Evolutionary conservation across 2,888 invertebrate species (phyloP).

Genomic region (Timema podura): DNA sequence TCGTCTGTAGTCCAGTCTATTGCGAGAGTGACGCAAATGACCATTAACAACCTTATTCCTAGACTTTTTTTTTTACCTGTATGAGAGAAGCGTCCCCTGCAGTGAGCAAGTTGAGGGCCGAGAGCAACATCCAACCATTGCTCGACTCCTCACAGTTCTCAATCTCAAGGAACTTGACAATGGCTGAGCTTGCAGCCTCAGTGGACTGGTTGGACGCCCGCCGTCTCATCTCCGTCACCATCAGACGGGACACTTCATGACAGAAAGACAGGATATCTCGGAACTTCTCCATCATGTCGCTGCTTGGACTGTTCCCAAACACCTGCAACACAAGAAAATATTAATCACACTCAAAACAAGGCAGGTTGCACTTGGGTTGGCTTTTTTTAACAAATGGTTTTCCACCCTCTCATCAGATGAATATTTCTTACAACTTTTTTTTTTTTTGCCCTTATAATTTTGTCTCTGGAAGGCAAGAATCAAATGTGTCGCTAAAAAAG

Average conservation of each 20-base stretch:
- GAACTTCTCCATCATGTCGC: conserved; percentile 96
- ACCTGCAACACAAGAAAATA: conserved; percentile 55
- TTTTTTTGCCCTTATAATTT: too few species aligned
- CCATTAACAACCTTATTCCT: too few species aligned
- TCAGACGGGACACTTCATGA: conserved; percentile 88
- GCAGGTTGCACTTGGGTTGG: too few species aligned
- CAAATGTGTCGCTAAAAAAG: too few species aligned
- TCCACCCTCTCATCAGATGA: background rate
- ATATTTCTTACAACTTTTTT: background rate
- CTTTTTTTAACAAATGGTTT: conserved; percentile 3
- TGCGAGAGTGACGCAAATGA: too few species aligned
- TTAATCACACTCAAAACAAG: too few species aligned
- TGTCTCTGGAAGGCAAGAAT: too few species aligned
- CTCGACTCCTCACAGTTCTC: conserved; percentile 91
- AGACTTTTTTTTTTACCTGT: conserved; percentile 55
- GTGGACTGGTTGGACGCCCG: conserved; percentile 95
- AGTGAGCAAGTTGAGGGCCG: conserved; percentile 85
- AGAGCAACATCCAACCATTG: conserved; percentile 94
- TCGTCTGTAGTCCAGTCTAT: too few species aligned
- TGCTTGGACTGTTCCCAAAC: conserved; percentile 88
- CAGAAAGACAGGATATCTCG: conserved; percentile 93
- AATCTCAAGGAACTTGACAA: conserved; percentile 94
- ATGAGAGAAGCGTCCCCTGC: conserved; percentile 86
- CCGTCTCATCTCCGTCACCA: conserved; percentile 94
- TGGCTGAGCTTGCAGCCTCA: conserved; percentile 93